A percentile compares a stretch with the other conserved stretches of the same genome.
phyloP scores from a whole-genome alignment of 2,888 invertebrate genomes.

The Petrolisthes cinctipes region DNA sequence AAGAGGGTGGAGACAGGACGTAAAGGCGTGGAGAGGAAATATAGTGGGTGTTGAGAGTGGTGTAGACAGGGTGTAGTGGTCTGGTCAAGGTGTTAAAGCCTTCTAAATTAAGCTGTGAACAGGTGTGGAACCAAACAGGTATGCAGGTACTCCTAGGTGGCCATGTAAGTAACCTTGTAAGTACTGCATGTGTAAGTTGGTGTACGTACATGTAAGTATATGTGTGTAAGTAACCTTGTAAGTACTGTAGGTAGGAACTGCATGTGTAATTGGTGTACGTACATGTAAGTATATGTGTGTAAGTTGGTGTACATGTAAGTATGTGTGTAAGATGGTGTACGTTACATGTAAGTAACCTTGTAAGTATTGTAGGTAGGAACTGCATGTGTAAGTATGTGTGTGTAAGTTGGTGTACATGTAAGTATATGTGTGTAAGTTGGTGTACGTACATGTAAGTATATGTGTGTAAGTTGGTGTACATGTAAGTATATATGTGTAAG shows the following conservation, averaged over 20 bases:
- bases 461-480: no score
- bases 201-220: no score
- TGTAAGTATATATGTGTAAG: no score
- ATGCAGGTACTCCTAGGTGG: background rate
- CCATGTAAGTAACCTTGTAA: background rate
- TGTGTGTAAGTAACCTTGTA: no score
- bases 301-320: no score
- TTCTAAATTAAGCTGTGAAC: background rate
- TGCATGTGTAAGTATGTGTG: no score
- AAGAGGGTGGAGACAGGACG: background rate
- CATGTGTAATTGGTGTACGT: no score
- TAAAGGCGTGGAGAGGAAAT: background rate
- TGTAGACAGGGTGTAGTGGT: background rate
- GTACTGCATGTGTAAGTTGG: background rate
- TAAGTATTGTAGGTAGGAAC: background rate
- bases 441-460: no score
- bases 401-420: background rate
- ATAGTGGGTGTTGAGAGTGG: background rate
- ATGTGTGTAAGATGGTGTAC: no score
- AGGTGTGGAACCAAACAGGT: slow-evolving; percentile 12
- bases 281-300: no score
- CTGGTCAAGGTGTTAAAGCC: slow-evolving; percentile 7
- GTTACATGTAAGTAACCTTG: background rate
- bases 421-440: background rate
- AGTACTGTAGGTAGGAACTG: no score